Percentiles rank a stretch among this genome's conserved stretches.
These are phyloP conservation scores for Radopholus similis DNA, from an alignment of 1,140 invertebrate species.

Conservation along the genomic window DNA sequence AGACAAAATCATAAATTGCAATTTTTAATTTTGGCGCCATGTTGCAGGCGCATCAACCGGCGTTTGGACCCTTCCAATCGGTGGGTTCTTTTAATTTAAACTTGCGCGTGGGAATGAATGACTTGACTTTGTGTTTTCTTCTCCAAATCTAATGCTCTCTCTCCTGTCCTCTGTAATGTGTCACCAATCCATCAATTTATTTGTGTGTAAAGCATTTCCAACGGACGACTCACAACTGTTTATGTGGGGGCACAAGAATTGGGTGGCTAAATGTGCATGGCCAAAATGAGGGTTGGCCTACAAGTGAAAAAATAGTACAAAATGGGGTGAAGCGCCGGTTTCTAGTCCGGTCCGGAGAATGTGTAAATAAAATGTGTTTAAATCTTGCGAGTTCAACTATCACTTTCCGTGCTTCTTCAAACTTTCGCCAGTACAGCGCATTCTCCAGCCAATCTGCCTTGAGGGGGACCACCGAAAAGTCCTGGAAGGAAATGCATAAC, in stretches of 20 bases:
- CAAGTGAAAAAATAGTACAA: too few species aligned
- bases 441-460: slow-evolving; percentile 61
- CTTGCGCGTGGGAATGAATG: too few species aligned
- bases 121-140: too few species aligned
- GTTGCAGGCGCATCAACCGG: neutral
- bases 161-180: too few species aligned
- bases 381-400: neutral
- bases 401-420: slow-evolving; percentile 33
- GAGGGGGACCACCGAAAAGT: neutral
- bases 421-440: slow-evolving; percentile 59
- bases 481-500: neutral
- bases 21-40: neutral
- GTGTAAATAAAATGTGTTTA: neutral
- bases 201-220: too few species aligned
- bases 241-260: too few species aligned
- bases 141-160: too few species aligned
- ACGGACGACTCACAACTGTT: too few species aligned
- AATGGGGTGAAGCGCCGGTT: too few species aligned
- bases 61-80: neutral
- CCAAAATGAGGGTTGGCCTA: neutral
- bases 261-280: neutral
- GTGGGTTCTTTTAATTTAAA: too few species aligned
- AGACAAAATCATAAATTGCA: neutral
- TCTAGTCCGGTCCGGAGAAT: too few species aligned
- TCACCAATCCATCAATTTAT: too few species aligned